These are phyloP conservation scores for Chelmon rostratus DNA, from an alignment of 2,797 vertebrate genomes.

Conservation along the genomic window DNA sequence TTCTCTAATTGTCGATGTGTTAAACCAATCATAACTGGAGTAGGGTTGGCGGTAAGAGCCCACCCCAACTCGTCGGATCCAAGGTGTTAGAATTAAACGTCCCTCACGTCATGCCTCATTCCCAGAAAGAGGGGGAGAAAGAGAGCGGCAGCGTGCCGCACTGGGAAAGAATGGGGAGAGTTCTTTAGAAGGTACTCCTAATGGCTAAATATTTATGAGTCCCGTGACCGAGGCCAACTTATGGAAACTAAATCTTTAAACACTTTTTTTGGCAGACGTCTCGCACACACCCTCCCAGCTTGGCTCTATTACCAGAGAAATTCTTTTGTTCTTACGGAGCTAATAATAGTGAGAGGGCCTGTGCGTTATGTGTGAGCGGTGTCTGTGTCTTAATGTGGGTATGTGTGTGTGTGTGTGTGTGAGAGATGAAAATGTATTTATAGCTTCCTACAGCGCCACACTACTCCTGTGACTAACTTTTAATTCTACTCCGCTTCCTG, in stretches of 20 bases:
- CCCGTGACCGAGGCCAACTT: constrained; percentile 82
- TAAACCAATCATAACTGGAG: constrained; percentile 68
- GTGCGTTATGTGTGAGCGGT: constrained; percentile 66
- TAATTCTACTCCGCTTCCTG: constrained; percentile 93
- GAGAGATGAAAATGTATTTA: constrained; percentile 89
- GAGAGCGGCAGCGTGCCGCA: constrained; percentile 17
- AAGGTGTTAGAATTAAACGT: constrained; percentile 79
- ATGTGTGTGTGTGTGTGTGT: constrained; percentile 46
- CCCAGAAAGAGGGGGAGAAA: constrained; percentile 51
- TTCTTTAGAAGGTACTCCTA: constrained; percentile 84
- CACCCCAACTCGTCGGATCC: constrained; percentile 51
- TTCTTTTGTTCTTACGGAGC: constrained; percentile 89
- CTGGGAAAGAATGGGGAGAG: constrained; percentile 72
- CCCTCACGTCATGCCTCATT: constrained; percentile 71
- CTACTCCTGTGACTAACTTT: constrained; percentile 87
- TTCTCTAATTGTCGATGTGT: constrained; percentile 50
- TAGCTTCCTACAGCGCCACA: constrained; percentile 85
- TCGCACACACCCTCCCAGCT: constrained; percentile 75
- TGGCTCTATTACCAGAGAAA: constrained; percentile 90
- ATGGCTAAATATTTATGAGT: constrained; percentile 88
- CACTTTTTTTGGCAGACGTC: constrained; percentile 85
- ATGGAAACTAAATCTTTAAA: constrained; percentile 91
- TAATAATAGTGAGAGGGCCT: constrained; percentile 91
- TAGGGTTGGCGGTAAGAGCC: constrained; percentile 38
- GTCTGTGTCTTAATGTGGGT: constrained; percentile 67